Evolutionary conservation across 2,888 invertebrate species (phyloP).

Genomic region (Amaurobius ferox): DNA sequence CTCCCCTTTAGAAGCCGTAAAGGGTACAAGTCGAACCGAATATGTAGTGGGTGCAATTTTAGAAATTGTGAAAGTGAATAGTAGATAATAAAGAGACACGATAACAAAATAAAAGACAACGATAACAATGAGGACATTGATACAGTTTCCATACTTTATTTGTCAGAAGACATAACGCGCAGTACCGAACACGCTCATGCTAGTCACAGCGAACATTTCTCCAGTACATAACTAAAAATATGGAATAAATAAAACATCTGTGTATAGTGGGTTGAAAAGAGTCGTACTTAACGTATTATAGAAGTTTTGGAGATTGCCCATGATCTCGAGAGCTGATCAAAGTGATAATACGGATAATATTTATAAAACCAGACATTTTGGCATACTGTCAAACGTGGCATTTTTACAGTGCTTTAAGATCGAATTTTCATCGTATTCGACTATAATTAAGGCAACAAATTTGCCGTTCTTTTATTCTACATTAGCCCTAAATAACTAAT

Average conservation of each 20-base stretch:
- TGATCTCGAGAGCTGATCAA: constrained; percentile 5
- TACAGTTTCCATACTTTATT: not conserved
- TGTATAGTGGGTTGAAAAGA: not conserved
- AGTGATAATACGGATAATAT: not conserved
- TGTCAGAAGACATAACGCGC: not conserved
- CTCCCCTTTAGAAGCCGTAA: no score
- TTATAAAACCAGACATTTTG: not conserved
- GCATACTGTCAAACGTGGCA: not conserved
- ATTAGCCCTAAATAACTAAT: not conserved
- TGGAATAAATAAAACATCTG: constrained; percentile 5
- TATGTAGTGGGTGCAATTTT: no score
- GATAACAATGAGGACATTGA: no score
- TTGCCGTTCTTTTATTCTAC: not conserved
- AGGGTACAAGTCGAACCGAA: no score
- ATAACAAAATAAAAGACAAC: no score
- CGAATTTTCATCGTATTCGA: not conserved
- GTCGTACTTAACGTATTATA: not conserved
- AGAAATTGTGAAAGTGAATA: no score
- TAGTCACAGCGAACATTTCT: not conserved
- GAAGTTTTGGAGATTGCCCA: not conserved
- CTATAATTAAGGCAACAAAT: constrained; percentile 9
- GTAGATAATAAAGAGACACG: no score
- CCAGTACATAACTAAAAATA: constrained; percentile 7
- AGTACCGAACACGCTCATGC: not conserved
- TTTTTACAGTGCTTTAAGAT: constrained; percentile 14